Base-by-base conservation (phyloP, 2,113 vertebrate species). In the Turnix velox region DNA sequence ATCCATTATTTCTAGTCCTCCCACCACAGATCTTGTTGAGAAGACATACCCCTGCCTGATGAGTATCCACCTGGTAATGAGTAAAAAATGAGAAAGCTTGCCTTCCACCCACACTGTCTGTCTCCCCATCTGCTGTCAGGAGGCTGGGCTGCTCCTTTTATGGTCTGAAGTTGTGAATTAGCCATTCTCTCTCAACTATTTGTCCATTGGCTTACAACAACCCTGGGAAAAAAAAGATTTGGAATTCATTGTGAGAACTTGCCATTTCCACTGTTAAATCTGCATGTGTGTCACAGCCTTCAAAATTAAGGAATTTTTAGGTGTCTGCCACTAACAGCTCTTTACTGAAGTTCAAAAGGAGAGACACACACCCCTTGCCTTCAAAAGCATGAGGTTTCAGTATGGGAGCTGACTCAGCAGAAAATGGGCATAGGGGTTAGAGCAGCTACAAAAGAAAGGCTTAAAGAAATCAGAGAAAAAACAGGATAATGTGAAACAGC, bases 311-410 rank as follows among this genome's bases (percentile, higher is more conserved):
- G 40, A 65, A 33, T 68, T 65, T 87, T 75, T 27, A 40, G 6
- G 19, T 65, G 28, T 9, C 30, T 0, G 0, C 30, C 49, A 68
- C 27, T 18, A 89, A 9, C 4, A 57, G 1, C 18, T 35, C 9
- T 23, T 45, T 48, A 23, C 54, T 25, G 33, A 83, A 83, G 14
- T 12, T 30, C n/a, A 28, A 43, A 37, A 85, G 37, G 9, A 63
- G 6, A 37, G 37, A 11, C 28, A n/a, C 28, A n/a, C 10, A 54
- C 2, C 9, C 7, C 15, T 45, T 11, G 3, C 59, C 33, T 79
- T 62, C 27, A 33, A 55, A 72, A 68, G 5, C 30, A 31, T 24
- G 4, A 46, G 8, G 12, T 51, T 66, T 58, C 31, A 39, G 4
- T 42, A 30, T 39, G 27, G 43, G 24, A 67, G 18, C 13, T 40